Evolutionary conservation across 2,113 vertebrate species (phyloP).

Genomic region (Pygoscelis antarcticus): DNA sequence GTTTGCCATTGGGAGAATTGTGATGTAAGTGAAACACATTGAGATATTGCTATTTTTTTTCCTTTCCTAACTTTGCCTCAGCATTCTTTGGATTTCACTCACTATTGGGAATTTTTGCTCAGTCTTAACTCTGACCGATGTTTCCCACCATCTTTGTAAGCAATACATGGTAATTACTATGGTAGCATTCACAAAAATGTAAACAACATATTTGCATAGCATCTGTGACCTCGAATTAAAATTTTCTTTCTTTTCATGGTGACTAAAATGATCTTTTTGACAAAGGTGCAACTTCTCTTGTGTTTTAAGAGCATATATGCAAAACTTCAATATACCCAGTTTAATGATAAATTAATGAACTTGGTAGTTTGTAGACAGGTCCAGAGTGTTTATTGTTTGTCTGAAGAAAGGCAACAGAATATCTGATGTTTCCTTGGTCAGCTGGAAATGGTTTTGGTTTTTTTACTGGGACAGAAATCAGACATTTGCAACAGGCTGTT

Average conservation of each 20-base stretch:
- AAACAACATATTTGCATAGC: neutral
- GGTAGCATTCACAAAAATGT: neutral
- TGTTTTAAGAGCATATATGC: neutral
- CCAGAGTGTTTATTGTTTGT: neutral
- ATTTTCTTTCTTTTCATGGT: neutral
- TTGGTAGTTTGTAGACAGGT: neutral
- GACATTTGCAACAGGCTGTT: neutral
- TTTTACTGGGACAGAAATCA: neutral
- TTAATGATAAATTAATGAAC: neutral
- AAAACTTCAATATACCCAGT: neutral
- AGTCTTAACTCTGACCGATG: neutral
- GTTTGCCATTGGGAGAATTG: slow-evolving; percentile 79
- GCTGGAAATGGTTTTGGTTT: neutral
- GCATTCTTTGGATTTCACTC: neutral
- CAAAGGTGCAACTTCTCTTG: neutral
- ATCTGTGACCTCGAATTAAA: neutral
- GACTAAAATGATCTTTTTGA: neutral
- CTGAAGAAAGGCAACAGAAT: neutral
- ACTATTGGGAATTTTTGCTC: neutral
- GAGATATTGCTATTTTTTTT: neutral
- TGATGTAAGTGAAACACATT: slow-evolving; percentile 61
- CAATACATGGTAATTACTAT: neutral
- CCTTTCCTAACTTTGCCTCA: neutral
- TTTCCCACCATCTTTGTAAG: neutral
- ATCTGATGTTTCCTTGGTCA: neutral